phyloP scores from a whole-genome alignment of 2,113 vertebrate species.

The Tichodroma muraria region DNA sequence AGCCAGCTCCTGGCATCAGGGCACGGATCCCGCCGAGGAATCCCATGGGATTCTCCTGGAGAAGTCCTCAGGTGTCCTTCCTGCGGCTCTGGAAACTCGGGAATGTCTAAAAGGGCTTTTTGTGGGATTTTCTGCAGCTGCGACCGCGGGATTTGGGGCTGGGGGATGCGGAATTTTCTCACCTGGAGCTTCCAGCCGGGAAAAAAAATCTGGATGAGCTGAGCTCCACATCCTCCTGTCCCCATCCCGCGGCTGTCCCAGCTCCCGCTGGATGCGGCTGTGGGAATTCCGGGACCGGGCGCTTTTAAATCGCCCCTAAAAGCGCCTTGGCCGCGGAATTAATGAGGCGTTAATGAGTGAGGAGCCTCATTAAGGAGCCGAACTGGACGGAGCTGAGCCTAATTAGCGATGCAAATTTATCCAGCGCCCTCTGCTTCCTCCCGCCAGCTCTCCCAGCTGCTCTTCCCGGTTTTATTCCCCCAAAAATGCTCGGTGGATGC shows the following conservation, averaged over 20 bases:
- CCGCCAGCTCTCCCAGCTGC: background rate
- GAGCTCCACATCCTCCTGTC: background rate
- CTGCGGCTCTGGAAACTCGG: background rate
- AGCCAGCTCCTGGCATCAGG: background rate
- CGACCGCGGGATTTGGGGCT: background rate
- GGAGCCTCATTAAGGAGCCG: constrained; percentile 22
- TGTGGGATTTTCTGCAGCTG: background rate
- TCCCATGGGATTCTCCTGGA: background rate
- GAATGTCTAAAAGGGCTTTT: background rate
- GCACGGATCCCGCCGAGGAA: accelerated
- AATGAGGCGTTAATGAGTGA: constrained; percentile 26
- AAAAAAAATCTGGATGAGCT: background rate
- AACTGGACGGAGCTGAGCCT: background rate
- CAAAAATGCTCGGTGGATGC: background rate
- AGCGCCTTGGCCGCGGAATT: background rate
- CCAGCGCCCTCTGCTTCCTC: background rate
- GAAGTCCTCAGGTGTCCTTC: background rate
- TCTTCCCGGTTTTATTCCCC: background rate
- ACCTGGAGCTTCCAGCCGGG: background rate
- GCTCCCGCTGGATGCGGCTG: background rate
- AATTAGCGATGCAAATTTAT: background rate
- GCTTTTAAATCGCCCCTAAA: background rate
- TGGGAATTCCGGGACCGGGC: background rate
- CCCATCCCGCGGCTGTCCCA: background rate
- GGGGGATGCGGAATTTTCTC: background rate